Conservation (phyloP, 2,113 vertebrate species). For the Rattus norvegicus region GRCr8 NC_086039.1:77196001-77196500, state of each 20-base stretch:
- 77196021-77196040: not conserved
- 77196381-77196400: not conserved
- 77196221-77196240: not conserved
- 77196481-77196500: not conserved
- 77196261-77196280: not conserved
- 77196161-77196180: not conserved
- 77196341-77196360: not conserved
- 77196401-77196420: not conserved
- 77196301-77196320: not conserved
- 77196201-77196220: not conserved
- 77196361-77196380: not conserved
- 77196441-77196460: not conserved
- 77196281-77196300: not conserved
- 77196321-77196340: not conserved
- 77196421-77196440: not conserved
- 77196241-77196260: not conserved
- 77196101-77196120: not conserved
- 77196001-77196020: not conserved
- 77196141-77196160: not conserved
- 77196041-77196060: not conserved
- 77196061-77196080: not conserved
- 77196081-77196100: not conserved
- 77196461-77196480: not conserved
- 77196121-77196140: not conserved
- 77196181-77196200: not conserved